Percentiles rank a stretch among this genome's conserved stretches.
Evolutionary conservation across 1,140 invertebrate genomes (phyloP).

Genomic region (Aphidius gifuensis): DNA sequence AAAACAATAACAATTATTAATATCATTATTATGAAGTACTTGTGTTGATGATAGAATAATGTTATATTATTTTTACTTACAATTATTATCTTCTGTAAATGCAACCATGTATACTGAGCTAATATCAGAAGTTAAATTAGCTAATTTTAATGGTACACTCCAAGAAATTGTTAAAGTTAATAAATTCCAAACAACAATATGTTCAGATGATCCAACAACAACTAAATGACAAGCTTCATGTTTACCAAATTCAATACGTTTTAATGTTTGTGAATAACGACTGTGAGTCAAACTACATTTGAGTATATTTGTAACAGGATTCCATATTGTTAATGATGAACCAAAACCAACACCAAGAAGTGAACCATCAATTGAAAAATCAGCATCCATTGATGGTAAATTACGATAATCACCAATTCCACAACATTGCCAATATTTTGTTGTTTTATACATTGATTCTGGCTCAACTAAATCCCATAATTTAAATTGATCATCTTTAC

Average conservation of each 20-base stretch:
- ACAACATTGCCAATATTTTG: constrained; percentile 64
- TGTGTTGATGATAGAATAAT: too few species aligned
- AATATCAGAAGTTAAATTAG: constrained; percentile 60
- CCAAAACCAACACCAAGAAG: constrained; percentile 70
- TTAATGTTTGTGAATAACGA: constrained; percentile 43
- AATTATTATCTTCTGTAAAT: constrained; percentile 60
- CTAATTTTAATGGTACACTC: constrained; percentile 58
- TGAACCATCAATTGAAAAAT: constrained; percentile 75
- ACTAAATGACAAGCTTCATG: constrained; percentile 65
- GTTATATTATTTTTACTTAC: constrained; percentile 24
- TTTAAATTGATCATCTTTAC: constrained; percentile 71
- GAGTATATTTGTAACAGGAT: constrained; percentile 56
- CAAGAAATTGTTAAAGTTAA: constrained; percentile 63
- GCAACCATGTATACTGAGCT: constrained; percentile 64
- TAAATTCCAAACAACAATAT: constrained; percentile 71
- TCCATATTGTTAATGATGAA: constrained; percentile 70
- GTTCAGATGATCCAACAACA: constrained; percentile 57
- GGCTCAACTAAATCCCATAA: constrained; percentile 65
- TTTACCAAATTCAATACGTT: constrained; percentile 63
- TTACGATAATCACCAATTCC: constrained; percentile 65
- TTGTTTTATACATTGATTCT: constrained; percentile 56
- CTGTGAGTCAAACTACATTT: constrained; percentile 52
- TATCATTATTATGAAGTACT: too few species aligned
- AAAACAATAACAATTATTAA: too few species aligned
- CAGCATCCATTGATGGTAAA: constrained; percentile 56